Base-by-base conservation (phyloP, 2,888 invertebrate genomes). In the Sarcophaga variegata region DNA sequence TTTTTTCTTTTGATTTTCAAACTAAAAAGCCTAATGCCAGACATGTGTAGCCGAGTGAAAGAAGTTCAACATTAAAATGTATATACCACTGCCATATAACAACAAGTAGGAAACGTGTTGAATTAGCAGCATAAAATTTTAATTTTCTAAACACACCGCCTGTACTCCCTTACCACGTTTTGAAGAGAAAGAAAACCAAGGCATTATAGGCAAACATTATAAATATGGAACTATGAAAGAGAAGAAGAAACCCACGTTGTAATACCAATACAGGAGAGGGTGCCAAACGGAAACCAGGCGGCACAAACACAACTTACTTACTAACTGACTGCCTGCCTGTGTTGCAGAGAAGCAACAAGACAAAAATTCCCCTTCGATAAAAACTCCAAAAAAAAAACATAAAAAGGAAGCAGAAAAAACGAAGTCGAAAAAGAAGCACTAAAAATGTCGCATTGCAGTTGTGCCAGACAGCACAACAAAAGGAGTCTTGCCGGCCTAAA, bases 401-500 rank as follows among this genome's bases (percentile, higher is more conserved):
- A 67, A 60, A 81, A 64, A 83, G 70, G 79, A 72, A 72, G 22
- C 17, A 37, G 49, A 72, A 83, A 82, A 37, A 37, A 37, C 37
- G 37, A 37, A 37, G 37, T 37, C 54, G 71, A 64, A 22, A 69
- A 74, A 69, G 74, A 81, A 88, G 75, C 81, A 81, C 75, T 81
- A 85, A 83, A 89, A 90, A 88, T 90, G 90, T 89, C 90, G 90
- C 90, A 90, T 89, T 90, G 90, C 90, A 90, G 86, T 88, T 88
- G 88, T 86, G 83, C 82, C 64, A 85, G 71, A 85, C 75, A 81
- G 74, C 74, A 81, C 83, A 86, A 83, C 85, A 79, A 79, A 83
- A 85, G 76, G 75, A 14, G 3, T 4, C 77, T 49, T 78, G 75
- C 59, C 67, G 66, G 47, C 63, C 62, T 79, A 82, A 59, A 49